Evolutionary conservation across 2,797 vertebrate species (phyloP).

Genomic region (Xenopus petersii): DNA sequence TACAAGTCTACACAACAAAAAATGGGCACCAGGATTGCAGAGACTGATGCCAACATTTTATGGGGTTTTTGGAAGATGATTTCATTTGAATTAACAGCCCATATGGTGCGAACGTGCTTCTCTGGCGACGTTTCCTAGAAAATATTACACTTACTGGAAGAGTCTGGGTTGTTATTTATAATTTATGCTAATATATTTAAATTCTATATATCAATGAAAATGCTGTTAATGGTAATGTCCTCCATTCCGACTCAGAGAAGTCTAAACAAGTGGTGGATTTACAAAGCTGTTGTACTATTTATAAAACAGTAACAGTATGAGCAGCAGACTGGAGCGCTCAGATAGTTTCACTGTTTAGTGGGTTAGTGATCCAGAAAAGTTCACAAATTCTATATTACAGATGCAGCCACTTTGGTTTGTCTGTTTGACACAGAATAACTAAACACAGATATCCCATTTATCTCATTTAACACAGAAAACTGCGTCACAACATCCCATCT

Average conservation of each 20-base stretch:
- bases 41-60: background rate
- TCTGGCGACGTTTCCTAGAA: background rate
- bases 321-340: too few species aligned
- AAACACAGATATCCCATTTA: too few species aligned
- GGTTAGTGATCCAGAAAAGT: too few species aligned
- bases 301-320: too few species aligned
- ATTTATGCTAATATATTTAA: background rate
- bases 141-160: background rate
- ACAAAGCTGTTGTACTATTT: too few species aligned
- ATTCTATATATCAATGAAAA: background rate
- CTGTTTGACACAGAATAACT: too few species aligned
- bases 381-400: too few species aligned
- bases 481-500: too few species aligned
- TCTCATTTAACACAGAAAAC: too few species aligned
- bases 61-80: background rate
- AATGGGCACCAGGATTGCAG: background rate
- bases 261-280: too few species aligned
- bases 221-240: background rate
- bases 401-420: too few species aligned
- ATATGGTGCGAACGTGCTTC: background rate
- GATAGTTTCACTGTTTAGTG: too few species aligned
- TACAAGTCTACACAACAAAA: background rate
- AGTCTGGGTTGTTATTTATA: background rate
- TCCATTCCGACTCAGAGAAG: background rate
- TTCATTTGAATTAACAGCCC: background rate